These are phyloP conservation scores for Pristionchus entomophagus DNA, from an alignment of 2,888 invertebrate genomes.

Conservation along the genomic window DNA sequence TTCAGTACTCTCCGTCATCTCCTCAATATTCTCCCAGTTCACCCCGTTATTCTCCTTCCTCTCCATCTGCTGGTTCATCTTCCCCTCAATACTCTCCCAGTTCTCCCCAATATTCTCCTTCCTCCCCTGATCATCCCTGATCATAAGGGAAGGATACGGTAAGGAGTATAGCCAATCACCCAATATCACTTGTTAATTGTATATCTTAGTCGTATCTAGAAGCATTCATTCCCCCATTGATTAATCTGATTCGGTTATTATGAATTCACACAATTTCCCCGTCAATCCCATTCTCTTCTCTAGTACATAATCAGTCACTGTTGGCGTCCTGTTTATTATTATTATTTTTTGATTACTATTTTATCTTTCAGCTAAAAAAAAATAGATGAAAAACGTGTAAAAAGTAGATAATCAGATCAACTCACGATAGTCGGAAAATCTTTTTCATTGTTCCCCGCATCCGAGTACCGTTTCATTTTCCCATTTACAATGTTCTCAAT, in stretches of 20 bases:
- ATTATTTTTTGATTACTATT: neutral
- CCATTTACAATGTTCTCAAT: conserved; percentile 27
- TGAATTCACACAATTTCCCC: neutral
- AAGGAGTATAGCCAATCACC: neutral
- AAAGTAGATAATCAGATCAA: neutral
- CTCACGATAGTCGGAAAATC: conserved; percentile 29
- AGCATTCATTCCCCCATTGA: neutral
- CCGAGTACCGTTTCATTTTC: conserved; percentile 31
- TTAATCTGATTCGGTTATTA: neutral
- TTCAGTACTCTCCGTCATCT: conserved; percentile 78
- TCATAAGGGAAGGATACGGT: neutral
- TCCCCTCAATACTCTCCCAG: conserved; percentile 77
- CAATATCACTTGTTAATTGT: neutral
- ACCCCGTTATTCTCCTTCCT: conserved; percentile 70
- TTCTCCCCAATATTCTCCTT: conserved; percentile 78
- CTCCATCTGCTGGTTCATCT: conserved; percentile 48
- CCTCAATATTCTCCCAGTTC: conserved; percentile 83
- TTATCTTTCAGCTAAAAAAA: conserved; percentile 12
- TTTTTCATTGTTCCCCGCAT: neutral
- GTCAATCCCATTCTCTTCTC: neutral
- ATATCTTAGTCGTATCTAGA: neutral
- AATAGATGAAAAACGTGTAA: conserved; percentile 37
- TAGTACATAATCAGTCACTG: conserved; percentile 2
- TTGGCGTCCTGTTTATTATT: neutral
- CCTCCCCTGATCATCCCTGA: conserved; percentile 68